A percentile compares a stretch with the other conserved stretches of the same genome.
Evolutionary conservation across 2,113 vertebrate species (phyloP).

Genomic region (Smithornis capensis): DNA sequence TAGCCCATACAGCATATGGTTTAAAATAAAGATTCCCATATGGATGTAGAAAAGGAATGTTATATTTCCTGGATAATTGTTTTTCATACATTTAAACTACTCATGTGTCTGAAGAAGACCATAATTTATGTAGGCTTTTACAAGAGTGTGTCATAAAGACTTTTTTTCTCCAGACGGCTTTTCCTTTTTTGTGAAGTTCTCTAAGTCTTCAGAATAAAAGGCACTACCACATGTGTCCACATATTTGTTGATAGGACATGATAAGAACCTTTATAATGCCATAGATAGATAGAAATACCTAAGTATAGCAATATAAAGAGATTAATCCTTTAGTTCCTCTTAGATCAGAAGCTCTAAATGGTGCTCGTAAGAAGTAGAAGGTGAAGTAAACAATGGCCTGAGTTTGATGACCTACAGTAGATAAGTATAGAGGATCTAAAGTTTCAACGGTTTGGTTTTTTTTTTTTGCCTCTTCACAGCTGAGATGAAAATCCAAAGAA

Average conservation of each 20-base stretch:
- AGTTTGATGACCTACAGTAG: not conserved
- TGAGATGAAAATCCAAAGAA: not conserved
- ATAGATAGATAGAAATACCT: not conserved
- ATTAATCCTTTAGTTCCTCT: not conserved
- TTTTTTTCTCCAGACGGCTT: not conserved
- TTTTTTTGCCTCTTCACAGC: not conserved
- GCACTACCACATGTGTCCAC: accelerated
- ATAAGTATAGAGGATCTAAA: not conserved
- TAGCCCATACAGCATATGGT: not conserved
- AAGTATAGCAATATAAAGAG: not conserved
- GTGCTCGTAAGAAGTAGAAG: not conserved
- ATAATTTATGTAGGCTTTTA: slow-evolving; percentile 16
- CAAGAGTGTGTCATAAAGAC: not conserved
- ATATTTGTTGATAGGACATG: not conserved
- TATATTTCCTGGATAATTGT: not conserved
- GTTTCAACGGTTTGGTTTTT: accelerated
- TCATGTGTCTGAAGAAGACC: not conserved
- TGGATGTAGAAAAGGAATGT: not conserved
- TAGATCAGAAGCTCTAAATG: not conserved
- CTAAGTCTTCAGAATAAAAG: not conserved
- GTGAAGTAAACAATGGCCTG: not conserved
- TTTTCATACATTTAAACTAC: not conserved
- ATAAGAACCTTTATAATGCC: not conserved
- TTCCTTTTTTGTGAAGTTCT: not conserved
- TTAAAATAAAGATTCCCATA: not conserved